phyloP scores from a whole-genome alignment of 2,888 invertebrate genomes.

The Crossocerus cetratus region DNA sequence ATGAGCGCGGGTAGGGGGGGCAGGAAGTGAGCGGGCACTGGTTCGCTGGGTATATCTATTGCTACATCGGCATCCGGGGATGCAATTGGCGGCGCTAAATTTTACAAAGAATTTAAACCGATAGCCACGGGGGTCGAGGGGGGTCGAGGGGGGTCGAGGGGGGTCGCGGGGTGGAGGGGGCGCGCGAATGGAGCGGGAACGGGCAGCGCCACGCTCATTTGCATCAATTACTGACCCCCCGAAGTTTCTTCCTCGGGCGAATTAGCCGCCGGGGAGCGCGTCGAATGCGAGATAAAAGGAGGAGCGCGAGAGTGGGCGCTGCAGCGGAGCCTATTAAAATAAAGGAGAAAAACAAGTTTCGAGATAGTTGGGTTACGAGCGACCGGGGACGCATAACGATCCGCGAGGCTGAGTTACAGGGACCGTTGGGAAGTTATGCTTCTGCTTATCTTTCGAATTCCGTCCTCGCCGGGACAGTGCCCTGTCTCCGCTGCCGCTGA shows the following conservation, averaged over 20 bases:
- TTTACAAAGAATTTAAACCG: conserved; percentile 62
- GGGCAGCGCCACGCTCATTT: conserved; percentile 62
- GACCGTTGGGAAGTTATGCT: conserved; percentile 69
- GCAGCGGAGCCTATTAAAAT: conserved; percentile 69
- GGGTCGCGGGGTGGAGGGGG: conserved; percentile 1
- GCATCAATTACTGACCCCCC: conserved; percentile 72
- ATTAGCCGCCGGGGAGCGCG: conserved; percentile 70
- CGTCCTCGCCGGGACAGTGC: conserved; percentile 45
- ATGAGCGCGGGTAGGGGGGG: neutral
- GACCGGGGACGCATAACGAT: conserved; percentile 74
- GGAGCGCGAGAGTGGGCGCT: conserved; percentile 45
- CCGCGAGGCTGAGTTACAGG: conserved; percentile 67
- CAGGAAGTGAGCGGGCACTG: too few relatives aligned
- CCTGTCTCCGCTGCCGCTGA: too few relatives aligned
- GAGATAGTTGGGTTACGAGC: conserved; percentile 75
- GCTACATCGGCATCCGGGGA: conserved; percentile 29
- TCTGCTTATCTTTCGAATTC: conserved; percentile 73
- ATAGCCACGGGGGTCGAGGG: conserved; percentile 43
- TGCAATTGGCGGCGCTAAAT: conserved; percentile 49
- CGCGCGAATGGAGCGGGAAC: neutral
- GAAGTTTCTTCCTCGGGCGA: conserved; percentile 70
- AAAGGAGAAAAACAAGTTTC: conserved; percentile 74
- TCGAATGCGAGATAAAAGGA: conserved; percentile 68
- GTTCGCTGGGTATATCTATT: too few relatives aligned
- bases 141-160: neutral